These are phyloP conservation scores for Sminthurinus signatus DNA, from an alignment of 1,140 invertebrate species.

Conservation along the genomic window DNA sequence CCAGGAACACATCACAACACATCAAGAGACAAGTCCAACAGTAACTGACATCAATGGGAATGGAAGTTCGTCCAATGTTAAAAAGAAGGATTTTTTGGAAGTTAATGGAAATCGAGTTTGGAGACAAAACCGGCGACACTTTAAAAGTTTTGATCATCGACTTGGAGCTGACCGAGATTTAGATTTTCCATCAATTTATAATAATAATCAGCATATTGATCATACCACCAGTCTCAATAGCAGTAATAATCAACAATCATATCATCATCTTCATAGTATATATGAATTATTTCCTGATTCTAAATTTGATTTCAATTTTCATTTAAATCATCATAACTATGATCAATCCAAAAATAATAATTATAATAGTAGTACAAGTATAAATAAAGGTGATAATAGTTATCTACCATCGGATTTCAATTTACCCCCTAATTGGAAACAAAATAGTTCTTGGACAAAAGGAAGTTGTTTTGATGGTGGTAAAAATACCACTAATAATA, in stretches of 20 bases:
- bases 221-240: no score
- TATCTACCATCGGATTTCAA: no score
- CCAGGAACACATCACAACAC: no score
- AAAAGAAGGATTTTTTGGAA: slow-evolving; percentile 1
- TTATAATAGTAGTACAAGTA: no score
- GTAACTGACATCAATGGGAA: no score
- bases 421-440: slow-evolving; percentile 3
- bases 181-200: not conserved
- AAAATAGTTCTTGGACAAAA: not conserved
- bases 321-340: no score
- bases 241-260: not conserved
- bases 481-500: not conserved
- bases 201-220: not conserved
- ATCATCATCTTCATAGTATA: not conserved
- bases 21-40: no score
- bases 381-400: no score
- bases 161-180: not conserved
- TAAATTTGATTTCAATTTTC: no score
- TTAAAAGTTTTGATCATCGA: slow-evolving; percentile 1
- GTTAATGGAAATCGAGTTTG: slow-evolving; percentile 14
- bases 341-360: no score
- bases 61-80: no score
- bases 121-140: slow-evolving; percentile 4
- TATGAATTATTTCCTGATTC: no score
- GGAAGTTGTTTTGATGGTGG: not conserved